A percentile compares a stretch with the other conserved stretches of the same genome.
Conservation (phyloP, 2,797 vertebrate genomes). For the Chiloscyllium punctatum region DNA sequence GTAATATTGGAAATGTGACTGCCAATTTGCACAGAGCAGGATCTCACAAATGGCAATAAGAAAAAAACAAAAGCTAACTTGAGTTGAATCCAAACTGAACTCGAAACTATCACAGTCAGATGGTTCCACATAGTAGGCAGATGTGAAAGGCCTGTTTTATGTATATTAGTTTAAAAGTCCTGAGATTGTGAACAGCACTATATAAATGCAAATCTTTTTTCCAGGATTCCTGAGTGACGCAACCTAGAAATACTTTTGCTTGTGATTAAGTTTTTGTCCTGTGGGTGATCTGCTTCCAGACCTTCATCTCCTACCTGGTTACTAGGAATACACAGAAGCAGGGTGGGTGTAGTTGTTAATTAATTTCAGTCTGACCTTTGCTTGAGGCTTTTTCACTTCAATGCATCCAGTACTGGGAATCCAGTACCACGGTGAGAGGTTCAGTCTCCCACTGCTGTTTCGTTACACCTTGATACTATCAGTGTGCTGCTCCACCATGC, state of each 20-base stretch:
- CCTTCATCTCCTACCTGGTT: conserved; percentile 9
- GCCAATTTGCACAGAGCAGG: no score
- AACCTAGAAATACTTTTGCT: background rate
- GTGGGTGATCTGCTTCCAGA: background rate
- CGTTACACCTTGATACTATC: background rate
- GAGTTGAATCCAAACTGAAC: no score
- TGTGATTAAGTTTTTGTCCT: background rate
- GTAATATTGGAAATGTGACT: no score
- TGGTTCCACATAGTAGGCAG: no score
- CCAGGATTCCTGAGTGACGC: background rate
- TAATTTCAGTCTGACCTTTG: conserved; percentile 11
- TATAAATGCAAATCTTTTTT: background rate
- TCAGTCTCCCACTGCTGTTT: background rate
- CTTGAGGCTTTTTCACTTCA: conserved; percentile 7
- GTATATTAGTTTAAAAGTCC: background rate
- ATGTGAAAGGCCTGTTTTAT: background rate
- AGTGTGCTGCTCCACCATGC: background rate
- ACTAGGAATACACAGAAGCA: background rate
- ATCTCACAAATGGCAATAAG: no score
- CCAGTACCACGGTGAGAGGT: background rate
- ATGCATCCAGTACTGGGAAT: background rate
- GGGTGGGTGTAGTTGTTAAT: background rate
- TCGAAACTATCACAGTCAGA: no score
- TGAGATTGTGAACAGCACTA: background rate
- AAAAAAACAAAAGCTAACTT: no score